These are phyloP conservation scores for Cydia amplana DNA, from an alignment of 1,140 invertebrate species.

Conservation along the genomic window DNA sequence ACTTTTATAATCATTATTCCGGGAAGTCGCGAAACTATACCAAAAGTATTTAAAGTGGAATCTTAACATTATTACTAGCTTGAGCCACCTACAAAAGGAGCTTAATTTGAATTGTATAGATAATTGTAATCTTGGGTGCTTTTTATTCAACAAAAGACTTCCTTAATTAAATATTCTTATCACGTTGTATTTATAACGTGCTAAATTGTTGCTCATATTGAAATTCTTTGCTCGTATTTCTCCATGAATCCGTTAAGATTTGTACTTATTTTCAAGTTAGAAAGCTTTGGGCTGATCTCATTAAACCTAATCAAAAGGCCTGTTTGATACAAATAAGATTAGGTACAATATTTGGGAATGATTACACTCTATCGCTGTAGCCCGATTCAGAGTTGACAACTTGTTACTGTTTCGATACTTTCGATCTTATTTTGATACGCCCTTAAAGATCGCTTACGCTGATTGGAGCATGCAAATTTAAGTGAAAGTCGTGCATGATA, in stretches of 20 bases:
- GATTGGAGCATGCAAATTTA: too few species aligned
- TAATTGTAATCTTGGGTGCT: slow-evolving; percentile 1
- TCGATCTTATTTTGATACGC: too few species aligned
- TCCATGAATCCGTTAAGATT: background rate
- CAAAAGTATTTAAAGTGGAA: background rate
- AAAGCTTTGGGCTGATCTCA: background rate
- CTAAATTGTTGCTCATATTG: background rate
- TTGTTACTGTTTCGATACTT: too few species aligned
- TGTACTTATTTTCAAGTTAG: background rate
- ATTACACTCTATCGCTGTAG: background rate
- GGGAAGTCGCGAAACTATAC: background rate
- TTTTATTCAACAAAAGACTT: background rate
- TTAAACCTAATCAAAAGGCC: background rate
- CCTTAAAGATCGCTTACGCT: too few species aligned
- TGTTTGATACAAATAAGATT: background rate
- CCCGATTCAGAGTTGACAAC: too few species aligned
- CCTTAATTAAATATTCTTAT: slow-evolving; percentile 16
- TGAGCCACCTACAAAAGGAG: background rate
- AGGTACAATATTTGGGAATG: background rate
- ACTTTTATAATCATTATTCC: slow-evolving; percentile 12
- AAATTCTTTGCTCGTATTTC: background rate
- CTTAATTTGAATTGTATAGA: background rate
- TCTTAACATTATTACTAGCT: background rate
- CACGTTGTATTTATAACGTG: background rate
- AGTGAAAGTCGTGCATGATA: too few species aligned